phyloP scores from a whole-genome alignment of 2,888 invertebrate genomes.

The Yponomeuta evonymella region DNA sequence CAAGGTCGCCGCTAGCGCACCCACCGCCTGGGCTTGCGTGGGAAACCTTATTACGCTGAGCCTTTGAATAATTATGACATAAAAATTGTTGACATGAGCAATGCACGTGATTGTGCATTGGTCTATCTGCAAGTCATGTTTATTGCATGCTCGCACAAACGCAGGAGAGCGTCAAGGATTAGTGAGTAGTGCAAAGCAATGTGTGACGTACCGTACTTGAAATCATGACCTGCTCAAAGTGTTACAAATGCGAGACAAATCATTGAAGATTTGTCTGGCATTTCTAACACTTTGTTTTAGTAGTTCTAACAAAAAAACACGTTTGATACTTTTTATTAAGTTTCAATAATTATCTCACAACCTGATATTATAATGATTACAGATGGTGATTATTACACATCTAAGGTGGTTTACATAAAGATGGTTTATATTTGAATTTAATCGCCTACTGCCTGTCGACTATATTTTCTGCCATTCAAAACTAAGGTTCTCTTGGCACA shows the following conservation, averaged over 20 bases:
- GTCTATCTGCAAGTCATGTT: background rate
- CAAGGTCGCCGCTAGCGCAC: conserved; percentile 47
- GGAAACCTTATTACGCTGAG: conserved; percentile 19
- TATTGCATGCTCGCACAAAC: background rate
- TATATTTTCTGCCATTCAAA: too few relatives aligned
- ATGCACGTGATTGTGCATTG: background rate
- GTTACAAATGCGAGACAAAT: background rate
- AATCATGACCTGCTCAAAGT: background rate
- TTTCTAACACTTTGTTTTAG: too few relatives aligned
- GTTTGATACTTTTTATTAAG: too few relatives aligned
- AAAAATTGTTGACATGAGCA: conserved; percentile 1
- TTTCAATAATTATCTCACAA: too few relatives aligned
- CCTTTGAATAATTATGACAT: conserved; percentile 32
- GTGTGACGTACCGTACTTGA: background rate
- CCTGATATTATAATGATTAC: too few relatives aligned
- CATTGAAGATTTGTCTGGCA: background rate
- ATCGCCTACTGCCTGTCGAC: too few relatives aligned
- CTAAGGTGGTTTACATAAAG: too few relatives aligned
- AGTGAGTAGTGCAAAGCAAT: background rate
- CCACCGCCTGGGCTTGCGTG: conserved; percentile 32
- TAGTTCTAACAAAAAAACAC: too few relatives aligned
- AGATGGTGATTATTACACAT: too few relatives aligned
- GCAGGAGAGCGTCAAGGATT: background rate
- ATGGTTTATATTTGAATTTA: too few relatives aligned
- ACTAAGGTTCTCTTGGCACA: too few relatives aligned